Conservation (phyloP, 2,888 invertebrate species). For the Athalia rosae region DNA sequence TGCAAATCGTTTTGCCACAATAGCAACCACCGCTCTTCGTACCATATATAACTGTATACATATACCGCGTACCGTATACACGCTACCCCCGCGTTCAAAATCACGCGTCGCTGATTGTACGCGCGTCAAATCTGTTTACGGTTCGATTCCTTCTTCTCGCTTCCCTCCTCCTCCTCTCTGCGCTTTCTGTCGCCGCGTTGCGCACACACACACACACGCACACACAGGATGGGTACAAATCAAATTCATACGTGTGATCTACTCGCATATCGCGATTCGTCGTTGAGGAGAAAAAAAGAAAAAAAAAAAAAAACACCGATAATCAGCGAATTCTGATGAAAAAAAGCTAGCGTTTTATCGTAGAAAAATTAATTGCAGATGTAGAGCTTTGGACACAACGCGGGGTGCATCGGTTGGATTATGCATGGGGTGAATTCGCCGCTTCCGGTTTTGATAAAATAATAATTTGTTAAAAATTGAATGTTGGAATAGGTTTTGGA, state of each 20-base stretch:
- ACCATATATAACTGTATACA: no score
- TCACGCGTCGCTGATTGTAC: constrained; percentile 44
- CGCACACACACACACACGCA: constrained; percentile 7
- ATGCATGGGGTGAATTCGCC: no score
- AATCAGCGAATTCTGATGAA: no score
- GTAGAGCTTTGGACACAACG: no score
- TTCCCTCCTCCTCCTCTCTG: neutral
- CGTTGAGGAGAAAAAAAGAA: no score
- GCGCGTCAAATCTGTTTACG: constrained; percentile 45
- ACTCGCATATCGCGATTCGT: neutral
- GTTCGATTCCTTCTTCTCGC: constrained; percentile 35
- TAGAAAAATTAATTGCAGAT: no score
- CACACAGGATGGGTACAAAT: neutral
- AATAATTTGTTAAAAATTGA: no score
- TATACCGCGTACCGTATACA: neutral
- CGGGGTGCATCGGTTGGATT: no score
- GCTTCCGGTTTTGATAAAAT: no score
- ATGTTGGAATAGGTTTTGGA: no score
- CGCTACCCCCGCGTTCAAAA: constrained; percentile 17
- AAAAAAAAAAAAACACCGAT: neutral
- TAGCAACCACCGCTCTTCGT: neutral
- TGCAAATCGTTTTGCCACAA: constrained; percentile 43
- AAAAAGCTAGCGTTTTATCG: no score
- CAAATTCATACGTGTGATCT: no score
- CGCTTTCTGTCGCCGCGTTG: neutral